A percentile compares a stretch with the other conserved stretches of the same genome.
phyloP scores from a whole-genome alignment of 1,140 invertebrate species.

The Campodea augens region DNA sequence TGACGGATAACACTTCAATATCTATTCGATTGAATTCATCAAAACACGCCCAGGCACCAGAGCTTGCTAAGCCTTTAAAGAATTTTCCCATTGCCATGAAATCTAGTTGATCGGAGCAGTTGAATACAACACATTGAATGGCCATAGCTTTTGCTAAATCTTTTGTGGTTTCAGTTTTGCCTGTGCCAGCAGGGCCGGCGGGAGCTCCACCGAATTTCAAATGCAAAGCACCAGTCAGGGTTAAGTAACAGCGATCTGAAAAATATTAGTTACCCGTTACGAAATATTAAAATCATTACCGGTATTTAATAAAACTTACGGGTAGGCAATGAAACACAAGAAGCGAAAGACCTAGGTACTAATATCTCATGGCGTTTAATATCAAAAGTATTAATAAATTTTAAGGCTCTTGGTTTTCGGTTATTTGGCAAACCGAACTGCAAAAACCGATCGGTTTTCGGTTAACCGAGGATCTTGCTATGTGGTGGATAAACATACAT shows the following conservation, averaged over 20 bases:
- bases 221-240: slow-evolving; percentile 43
- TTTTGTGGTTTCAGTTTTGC: slow-evolving; percentile 55
- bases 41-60: slow-evolving; percentile 56
- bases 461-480: too few relatives aligned
- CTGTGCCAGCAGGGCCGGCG: slow-evolving; percentile 51
- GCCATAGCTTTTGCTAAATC: slow-evolving; percentile 54
- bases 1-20: slow-evolving; percentile 39
- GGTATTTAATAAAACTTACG: too few relatives aligned
- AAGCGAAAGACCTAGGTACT: too few relatives aligned
- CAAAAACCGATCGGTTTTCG: too few relatives aligned
- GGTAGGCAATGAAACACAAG: too few relatives aligned
- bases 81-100: slow-evolving; percentile 50
- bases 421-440: too few relatives aligned
- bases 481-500: too few relatives aligned
- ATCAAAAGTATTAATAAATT: too few relatives aligned
- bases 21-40: slow-evolving; percentile 60
- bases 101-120: slow-evolving; percentile 53
- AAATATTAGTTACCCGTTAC: too few relatives aligned
- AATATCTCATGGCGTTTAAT: background rate
- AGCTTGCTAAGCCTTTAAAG: slow-evolving; percentile 34
- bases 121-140: slow-evolving; percentile 54
- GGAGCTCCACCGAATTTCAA: slow-evolving; percentile 50
- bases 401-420: too few relatives aligned
- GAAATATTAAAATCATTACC: too few relatives aligned
- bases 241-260: slow-evolving; percentile 46